Conservation (phyloP, 2,797 vertebrate species). For the Eleutherodactylus coqui region DNA sequence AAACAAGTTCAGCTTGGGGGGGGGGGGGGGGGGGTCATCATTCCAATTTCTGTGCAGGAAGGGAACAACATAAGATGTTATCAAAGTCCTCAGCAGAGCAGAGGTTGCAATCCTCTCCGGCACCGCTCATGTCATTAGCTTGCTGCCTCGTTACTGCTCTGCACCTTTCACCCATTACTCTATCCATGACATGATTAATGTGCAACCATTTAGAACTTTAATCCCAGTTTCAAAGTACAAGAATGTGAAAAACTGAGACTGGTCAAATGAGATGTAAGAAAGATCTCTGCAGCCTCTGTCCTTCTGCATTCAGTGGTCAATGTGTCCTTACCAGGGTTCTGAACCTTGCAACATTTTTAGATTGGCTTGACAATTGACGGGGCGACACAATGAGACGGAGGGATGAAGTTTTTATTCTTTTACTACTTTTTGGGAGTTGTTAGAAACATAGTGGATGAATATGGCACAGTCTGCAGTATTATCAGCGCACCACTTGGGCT, state of each 20-base stretch:
- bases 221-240: not conserved
- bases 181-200: conserved; percentile 4
- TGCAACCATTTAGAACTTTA: not conserved
- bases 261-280: not conserved
- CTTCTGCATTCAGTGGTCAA: not conserved
- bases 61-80: not conserved
- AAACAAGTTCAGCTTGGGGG: no score
- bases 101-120: not conserved
- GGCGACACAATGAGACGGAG: no score
- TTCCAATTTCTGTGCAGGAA: not conserved
- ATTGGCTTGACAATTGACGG: no score
- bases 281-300: not conserved
- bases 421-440: no score
- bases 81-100: not conserved
- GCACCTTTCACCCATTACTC: not conserved
- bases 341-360: no score
- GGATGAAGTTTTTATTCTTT: no score
- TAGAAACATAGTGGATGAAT: no score
- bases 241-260: not conserved
- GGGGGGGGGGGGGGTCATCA: no score
- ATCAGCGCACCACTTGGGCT: no score
- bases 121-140: not conserved
- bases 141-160: not conserved
- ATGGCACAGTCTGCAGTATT: no score
- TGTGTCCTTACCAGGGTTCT: no score